phyloP scores from a whole-genome alignment of 2,888 invertebrate species.

The Escarpia spicata region DNA sequence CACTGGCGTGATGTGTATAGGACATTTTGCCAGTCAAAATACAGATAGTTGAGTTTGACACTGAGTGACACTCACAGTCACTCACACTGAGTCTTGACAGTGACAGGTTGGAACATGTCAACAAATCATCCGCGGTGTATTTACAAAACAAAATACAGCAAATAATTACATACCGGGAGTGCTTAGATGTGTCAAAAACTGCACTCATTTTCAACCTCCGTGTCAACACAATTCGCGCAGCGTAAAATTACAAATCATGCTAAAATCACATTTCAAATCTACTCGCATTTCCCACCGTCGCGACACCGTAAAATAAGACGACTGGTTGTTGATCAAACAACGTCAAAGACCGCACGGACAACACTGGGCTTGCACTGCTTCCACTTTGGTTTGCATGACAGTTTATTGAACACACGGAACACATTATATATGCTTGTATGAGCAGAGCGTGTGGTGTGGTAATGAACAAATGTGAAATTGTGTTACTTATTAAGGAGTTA shows the following conservation, averaged over 20 bases:
- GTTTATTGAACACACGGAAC: neutral
- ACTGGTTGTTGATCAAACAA: neutral
- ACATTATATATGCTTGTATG: neutral
- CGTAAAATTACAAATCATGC: neutral
- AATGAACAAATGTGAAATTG: no score
- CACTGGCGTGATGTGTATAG: no score
- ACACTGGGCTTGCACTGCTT: no score
- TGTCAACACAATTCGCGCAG: neutral
- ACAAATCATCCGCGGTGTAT: neutral
- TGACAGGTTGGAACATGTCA: constrained; percentile 13
- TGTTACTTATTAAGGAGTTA: no score
- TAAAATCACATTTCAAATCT: neutral
- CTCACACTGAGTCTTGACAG: neutral
- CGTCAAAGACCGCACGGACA: neutral
- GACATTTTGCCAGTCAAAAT: no score
- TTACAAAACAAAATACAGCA: neutral
- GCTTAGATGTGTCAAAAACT: neutral
- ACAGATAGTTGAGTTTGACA: neutral
- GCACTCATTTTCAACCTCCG: neutral
- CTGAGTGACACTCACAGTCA: neutral
- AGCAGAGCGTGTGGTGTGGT: neutral
- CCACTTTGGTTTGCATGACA: neutral
- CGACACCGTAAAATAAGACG: neutral
- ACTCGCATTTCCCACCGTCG: neutral
- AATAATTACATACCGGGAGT: neutral